phyloP scores from a whole-genome alignment of 2,797 vertebrate genomes.

The Cirrhinus mrigala region DNA sequence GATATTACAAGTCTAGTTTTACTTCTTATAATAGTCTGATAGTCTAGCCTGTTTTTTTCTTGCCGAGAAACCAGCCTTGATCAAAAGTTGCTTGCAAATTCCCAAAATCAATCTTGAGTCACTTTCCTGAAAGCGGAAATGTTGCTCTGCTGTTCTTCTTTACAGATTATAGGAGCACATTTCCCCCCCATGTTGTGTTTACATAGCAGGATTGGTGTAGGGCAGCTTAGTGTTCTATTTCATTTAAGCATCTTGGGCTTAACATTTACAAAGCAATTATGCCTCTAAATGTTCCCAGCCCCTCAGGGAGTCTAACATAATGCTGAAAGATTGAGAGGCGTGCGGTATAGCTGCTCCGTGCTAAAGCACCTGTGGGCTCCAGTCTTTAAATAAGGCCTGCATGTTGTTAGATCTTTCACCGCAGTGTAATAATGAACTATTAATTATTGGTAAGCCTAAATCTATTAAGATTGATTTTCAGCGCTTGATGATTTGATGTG shows the following conservation, averaged over 20 bases:
- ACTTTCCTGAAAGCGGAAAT: not conserved
- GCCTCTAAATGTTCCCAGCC: constrained; percentile 35
- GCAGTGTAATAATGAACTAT: constrained; percentile 30
- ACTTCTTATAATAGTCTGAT: not conserved
- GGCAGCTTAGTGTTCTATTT: constrained; percentile 33
- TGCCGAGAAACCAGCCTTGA: not conserved
- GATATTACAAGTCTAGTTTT: not conserved
- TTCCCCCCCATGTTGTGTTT: constrained; percentile 10
- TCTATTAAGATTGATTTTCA: constrained; percentile 27
- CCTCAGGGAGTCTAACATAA: constrained; percentile 39
- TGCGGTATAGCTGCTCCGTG: constrained; percentile 10
- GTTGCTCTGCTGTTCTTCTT: not conserved
- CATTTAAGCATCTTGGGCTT: constrained; percentile 34
- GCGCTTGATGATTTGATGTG: constrained; percentile 17
- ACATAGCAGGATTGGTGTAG: constrained; percentile 1
- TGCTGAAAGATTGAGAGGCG: constrained; percentile 42
- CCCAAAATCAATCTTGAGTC: not conserved
- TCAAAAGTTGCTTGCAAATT: not conserved
- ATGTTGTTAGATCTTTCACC: constrained; percentile 5
- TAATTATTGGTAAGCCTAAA: constrained; percentile 43
- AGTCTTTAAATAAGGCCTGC: constrained; percentile 36
- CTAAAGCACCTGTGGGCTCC: constrained; percentile 18
- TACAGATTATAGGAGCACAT: constrained; percentile 9
- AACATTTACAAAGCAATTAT: constrained; percentile 50
- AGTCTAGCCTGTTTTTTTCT: not conserved